A percentile compares a stretch with the other conserved stretches of the same genome.
Conservation (phyloP, 2,113 vertebrate species). For the Sula dactylatra region DNA sequence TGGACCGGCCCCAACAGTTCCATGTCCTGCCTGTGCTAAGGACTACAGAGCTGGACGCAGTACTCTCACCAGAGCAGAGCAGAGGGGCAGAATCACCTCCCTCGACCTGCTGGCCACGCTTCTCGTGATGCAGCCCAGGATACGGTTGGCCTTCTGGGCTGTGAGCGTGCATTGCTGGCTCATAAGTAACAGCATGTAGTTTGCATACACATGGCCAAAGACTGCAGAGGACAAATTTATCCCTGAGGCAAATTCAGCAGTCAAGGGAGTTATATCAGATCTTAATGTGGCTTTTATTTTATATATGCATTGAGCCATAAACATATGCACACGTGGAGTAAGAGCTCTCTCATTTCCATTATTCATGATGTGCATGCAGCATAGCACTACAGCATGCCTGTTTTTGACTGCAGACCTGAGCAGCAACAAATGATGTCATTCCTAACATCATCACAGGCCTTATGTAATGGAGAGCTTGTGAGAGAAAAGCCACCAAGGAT, state of each 20-base stretch:
- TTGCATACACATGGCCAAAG: neutral
- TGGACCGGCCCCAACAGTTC: neutral
- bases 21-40: neutral
- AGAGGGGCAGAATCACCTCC: neutral
- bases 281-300: neutral
- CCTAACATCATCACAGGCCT: neutral
- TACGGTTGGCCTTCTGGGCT: neutral
- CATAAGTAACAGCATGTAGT: neutral
- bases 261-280: neutral
- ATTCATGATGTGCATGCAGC: neutral
- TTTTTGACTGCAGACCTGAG: neutral
- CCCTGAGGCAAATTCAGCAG: neutral
- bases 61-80: neutral
- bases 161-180: accelerated
- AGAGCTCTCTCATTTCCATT: neutral
- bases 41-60: neutral
- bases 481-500: neutral
- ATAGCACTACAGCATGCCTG: neutral
- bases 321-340: accelerated
- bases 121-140: neutral
- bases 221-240: neutral
- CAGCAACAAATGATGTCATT: neutral
- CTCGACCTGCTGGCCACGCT: neutral
- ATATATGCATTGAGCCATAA: neutral
- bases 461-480: neutral